Evolutionary conservation across 2,888 invertebrate genomes (phyloP).

Genomic region (Eutolmus rufibarbis): DNA sequence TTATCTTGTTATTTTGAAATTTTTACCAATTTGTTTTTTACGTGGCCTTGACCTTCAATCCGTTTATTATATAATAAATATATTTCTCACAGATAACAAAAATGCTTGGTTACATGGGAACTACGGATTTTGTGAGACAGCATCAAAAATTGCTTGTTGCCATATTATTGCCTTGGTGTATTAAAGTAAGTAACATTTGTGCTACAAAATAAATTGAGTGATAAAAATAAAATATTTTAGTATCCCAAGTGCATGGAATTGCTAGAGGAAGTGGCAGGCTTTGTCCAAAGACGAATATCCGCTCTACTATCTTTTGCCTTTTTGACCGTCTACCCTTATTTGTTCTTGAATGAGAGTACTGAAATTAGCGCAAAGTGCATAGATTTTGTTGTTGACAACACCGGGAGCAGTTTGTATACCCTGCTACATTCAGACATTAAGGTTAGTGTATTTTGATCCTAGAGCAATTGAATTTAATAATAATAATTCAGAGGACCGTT

Average conservation of each 20-base stretch:
- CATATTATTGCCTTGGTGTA: slow-evolving; percentile 69
- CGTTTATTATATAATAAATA: not conserved
- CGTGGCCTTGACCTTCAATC: too few relatives aligned
- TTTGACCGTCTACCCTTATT: slow-evolving; percentile 74
- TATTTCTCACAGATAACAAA: slow-evolving; percentile 64
- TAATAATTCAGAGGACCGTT: slow-evolving; percentile 57
- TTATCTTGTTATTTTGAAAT: too few relatives aligned
- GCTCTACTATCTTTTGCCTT: slow-evolving; percentile 72
- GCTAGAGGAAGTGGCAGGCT: slow-evolving; percentile 70
- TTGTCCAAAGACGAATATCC: slow-evolving; percentile 67
- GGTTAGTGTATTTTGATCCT: slow-evolving; percentile 50
- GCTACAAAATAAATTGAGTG: not conserved
- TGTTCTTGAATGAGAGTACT: slow-evolving; percentile 70
- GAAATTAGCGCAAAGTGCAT: slow-evolving; percentile 70
- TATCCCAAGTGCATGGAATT: slow-evolving; percentile 63
- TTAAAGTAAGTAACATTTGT: slow-evolving; percentile 60
- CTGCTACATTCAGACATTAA: slow-evolving; percentile 70
- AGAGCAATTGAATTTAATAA: not conserved
- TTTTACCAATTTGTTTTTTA: too few relatives aligned
- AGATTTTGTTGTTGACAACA: slow-evolving; percentile 69
- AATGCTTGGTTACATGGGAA: slow-evolving; percentile 74
- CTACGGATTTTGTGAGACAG: slow-evolving; percentile 73
- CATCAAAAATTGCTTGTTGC: slow-evolving; percentile 75
- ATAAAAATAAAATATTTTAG: slow-evolving; percentile 17
- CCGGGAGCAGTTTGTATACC: slow-evolving; percentile 66